Evolutionary conservation across 37 sponge, comb jelly and placozoan species (phyloP), one percentile per base, ranked within the genome.

Genomic region (Amphimedon queenslandica): DNA sequence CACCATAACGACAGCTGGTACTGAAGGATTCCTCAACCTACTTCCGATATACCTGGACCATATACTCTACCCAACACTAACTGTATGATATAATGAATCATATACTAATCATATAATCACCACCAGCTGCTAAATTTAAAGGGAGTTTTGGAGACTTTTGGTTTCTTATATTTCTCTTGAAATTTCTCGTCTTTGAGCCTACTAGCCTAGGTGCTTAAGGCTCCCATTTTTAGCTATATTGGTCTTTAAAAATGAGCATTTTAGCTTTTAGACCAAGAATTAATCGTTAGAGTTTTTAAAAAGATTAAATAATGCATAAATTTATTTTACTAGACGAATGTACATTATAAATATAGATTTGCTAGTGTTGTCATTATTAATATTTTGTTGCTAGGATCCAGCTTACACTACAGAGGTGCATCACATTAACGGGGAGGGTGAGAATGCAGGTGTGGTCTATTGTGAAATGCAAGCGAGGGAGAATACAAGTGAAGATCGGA

Each of bases 401-500:
- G 88, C 87, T 53, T 98, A 74, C 58, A 39, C 75, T 40, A 98
- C 99, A 29, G 99, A 98, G 69, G 95, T 98, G 32, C 93, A 98
- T 64, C 99, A 98, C 66, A 42, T 98, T 25, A 98, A 86, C 58
- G 95, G 84, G 4, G 76, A 88, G 34, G 99, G 95, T 1, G 87
- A 91, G 57, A 84, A 98, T 86, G 99, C 93, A 0, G 99, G 99
- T 25, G 99, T 98, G 43, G 93, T 98, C 65, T 98, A 98, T 72
- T 98, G 99, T 76, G 99, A 98, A 77, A 94, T 98, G 95, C 99
- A 98, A 83, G 92, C 90, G 2, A 27, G 84, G 2, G 95, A 98
- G 82, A 91, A 91, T 72, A 94, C 92, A 0, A 36, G 71, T 1
- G 82, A 90, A 30, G 69, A 78, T 66, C 63, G 70, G 38, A 71